A percentile compares a stretch with the other conserved stretches of the same genome.
phyloP scores from a whole-genome alignment of 2,113 vertebrate genomes.

The Progne subis region DNA sequence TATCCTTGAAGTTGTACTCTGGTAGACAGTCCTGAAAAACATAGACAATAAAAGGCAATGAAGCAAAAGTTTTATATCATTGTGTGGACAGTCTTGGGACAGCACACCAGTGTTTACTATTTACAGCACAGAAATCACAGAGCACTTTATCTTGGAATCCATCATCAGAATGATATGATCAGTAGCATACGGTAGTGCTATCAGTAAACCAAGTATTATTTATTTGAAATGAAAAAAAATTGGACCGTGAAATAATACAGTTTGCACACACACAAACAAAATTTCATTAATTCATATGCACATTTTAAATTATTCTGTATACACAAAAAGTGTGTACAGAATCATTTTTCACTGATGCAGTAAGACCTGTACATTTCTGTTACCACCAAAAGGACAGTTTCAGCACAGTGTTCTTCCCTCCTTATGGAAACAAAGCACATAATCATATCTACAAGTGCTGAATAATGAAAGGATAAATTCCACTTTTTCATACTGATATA shows the following conservation, averaged over 20 bases:
- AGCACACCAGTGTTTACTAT: background rate
- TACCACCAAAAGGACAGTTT: background rate
- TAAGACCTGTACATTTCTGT: background rate
- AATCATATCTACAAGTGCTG: background rate
- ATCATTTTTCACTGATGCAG: background rate
- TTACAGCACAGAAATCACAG: background rate
- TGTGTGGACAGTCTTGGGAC: background rate
- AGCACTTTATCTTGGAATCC: background rate
- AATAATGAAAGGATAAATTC: constrained; percentile 8
- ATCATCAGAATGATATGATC: background rate
- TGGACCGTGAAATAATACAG: background rate
- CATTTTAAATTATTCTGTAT: background rate
- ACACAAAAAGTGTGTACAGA: background rate
- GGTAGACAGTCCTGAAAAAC: background rate
- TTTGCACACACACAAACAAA: background rate
- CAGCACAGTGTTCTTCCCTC: background rate
- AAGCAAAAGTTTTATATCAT: background rate
- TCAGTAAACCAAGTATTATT: background rate
- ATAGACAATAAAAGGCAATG: background rate
- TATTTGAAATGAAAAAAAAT: background rate
- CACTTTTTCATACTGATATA: background rate
- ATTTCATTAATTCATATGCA: background rate
- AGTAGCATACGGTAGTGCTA: background rate
- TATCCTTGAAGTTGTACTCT: background rate
- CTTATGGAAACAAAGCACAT: background rate